Evolutionary conservation across 2,797 vertebrate species (phyloP).

Genomic region (Denticeps clupeoides): DNA sequence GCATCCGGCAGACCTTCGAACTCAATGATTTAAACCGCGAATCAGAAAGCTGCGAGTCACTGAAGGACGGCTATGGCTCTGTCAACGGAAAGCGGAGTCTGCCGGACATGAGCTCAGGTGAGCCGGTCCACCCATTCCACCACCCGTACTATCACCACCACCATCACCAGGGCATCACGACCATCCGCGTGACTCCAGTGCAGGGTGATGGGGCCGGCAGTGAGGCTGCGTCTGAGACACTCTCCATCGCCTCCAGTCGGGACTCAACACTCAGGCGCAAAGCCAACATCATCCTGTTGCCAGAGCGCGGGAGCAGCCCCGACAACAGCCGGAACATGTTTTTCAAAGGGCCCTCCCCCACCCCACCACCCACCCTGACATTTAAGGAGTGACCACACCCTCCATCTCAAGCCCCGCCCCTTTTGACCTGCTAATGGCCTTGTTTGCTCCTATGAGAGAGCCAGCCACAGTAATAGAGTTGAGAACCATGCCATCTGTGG

Average conservation of each 20-base stretch:
- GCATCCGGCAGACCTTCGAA: constrained; percentile 80
- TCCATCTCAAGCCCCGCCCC: no score
- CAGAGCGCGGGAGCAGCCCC: constrained; percentile 86
- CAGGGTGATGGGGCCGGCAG: constrained; percentile 57
- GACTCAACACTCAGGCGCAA: constrained; percentile 87
- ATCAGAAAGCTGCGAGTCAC: constrained; percentile 80
- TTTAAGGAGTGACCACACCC: no score
- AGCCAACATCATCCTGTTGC: constrained; percentile 85
- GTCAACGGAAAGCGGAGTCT: constrained; percentile 67
- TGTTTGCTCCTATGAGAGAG: no score
- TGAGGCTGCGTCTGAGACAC: constrained; percentile 68
- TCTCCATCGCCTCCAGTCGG: constrained; percentile 78
- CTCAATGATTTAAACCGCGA: constrained; percentile 89
- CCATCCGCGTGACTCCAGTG: constrained; percentile 85
- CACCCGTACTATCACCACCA: no score
- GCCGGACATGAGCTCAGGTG: constrained; percentile 45
- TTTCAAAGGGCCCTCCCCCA: constrained; percentile 90
- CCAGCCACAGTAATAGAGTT: no score
- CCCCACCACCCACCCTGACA: constrained; percentile 78
- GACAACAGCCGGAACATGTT: constrained; percentile 92
- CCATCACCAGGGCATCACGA: constrained; percentile 68
- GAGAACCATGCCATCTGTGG: no score
- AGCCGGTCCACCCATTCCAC: constrained; percentile 50
- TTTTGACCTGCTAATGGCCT: no score
- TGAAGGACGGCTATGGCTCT: constrained; percentile 71